Base-by-base conservation (phyloP, 2,888 invertebrate species). In the Heteromyza rotundicornis region DNA sequence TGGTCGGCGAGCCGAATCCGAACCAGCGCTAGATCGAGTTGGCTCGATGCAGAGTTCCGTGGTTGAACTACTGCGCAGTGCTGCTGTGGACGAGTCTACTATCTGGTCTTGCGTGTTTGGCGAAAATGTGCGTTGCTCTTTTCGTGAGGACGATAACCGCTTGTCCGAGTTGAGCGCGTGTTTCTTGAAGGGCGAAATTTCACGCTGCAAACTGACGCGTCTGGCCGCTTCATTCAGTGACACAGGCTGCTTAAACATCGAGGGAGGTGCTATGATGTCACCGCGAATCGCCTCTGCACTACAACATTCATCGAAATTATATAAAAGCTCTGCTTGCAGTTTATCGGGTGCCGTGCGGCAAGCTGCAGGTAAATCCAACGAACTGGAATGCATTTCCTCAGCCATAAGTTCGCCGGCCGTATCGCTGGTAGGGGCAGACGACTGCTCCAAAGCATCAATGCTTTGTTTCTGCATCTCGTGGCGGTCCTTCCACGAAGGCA, bases 131-230 rank as follows among this genome's bases (percentile, higher is more conserved):
- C 19, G 50, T 5, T 17, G 16, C 7, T 62, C 56, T 14, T 12
- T 50, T 59, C 14, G 53, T n/a, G 3, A 8, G 16, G 68, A 66
- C 3, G 68, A 59, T 3, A 64, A 60, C 1, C 68, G 85, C 76
- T 88, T 89, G 69, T 88, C 88, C 0, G 88, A 87, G 77, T 88
- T 88, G 22, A 88, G 82, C 62, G 87, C 87, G 79, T 88, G 87
- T 66, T 81, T 83, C 57, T 79, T 79, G 67, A 84, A 84, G 50
- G 81, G 81, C 32, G 81, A 74, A 59, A 76, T 73, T 49, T 75
- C 77, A 22, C 76, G 70, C 20, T 72, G 65, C 35, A 80, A 65
- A 62, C 73, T 76, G 3, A 76, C 57, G 55, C 70, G 70, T n/a
- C 16, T 19, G 16, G 53, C 52, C 12, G 27, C 60, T 16, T 85